A percentile compares a stretch with the other conserved stretches of the same genome.
Conservation (phyloP, 2,113 vertebrate genomes). For the Formicarius rufipectus region DNA sequence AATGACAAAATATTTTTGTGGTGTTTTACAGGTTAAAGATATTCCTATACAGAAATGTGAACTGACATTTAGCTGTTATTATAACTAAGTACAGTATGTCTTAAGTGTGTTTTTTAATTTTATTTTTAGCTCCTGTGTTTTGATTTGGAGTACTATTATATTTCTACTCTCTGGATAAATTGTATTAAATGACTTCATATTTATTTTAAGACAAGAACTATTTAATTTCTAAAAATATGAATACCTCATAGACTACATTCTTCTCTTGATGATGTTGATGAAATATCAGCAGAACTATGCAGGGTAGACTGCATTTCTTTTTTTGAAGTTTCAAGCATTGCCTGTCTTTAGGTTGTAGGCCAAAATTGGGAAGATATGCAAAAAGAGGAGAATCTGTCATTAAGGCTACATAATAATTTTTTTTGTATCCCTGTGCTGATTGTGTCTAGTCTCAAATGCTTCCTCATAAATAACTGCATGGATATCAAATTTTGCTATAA, state of each 20-base stretch:
- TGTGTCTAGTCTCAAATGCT: background rate
- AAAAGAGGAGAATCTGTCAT: background rate
- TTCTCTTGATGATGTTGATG: background rate
- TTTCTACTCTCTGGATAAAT: background rate
- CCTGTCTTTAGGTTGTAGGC: background rate
- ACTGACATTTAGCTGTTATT: conserved; percentile 5
- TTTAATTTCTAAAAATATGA: background rate
- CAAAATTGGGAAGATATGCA: background rate
- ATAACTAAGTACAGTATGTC: background rate
- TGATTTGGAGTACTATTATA: background rate
- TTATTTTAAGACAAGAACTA: background rate
- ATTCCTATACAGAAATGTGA: background rate
- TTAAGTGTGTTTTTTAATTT: background rate
- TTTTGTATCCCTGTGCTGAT: background rate
- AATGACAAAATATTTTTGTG: background rate
- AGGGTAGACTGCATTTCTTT: background rate
- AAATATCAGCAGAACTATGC: background rate
- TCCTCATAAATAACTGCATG: background rate
- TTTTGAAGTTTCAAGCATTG: background rate
- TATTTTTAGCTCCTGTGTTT: background rate
- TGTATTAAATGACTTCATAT: background rate
- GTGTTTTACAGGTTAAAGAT: background rate
- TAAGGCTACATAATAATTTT: background rate
- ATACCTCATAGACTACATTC: background rate
- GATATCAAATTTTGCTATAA: background rate